These are phyloP conservation scores for Cylas formicarius DNA, from an alignment of 1,140 invertebrate species.

Conservation along the genomic window DNA sequence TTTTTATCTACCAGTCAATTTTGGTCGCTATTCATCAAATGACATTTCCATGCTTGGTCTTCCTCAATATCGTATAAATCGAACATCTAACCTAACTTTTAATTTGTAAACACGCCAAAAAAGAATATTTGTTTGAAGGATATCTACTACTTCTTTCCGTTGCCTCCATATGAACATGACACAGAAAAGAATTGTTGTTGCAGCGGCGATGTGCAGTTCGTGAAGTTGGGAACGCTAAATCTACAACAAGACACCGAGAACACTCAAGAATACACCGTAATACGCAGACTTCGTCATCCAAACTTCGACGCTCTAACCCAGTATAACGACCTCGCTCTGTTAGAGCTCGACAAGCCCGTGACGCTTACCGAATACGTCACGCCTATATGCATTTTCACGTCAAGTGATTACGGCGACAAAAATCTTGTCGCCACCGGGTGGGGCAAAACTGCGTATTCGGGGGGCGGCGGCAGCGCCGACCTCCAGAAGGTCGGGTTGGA, in stretches of 20 bases:
- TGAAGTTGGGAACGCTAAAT: constrained; percentile 14
- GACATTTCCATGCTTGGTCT: too few species aligned
- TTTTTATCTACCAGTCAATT: too few species aligned
- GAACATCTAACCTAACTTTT: too few species aligned
- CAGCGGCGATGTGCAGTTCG: constrained; percentile 19
- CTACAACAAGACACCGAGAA: constrained; percentile 14
- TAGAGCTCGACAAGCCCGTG: constrained; percentile 45
- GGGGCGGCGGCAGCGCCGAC: constrained; percentile 39
- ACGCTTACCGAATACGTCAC: constrained; percentile 42
- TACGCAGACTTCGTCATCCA: constrained; percentile 41
- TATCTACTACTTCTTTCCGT: too few species aligned
- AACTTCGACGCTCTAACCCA: constrained; percentile 46
- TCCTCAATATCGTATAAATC: too few species aligned
- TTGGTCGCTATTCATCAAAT: too few species aligned
- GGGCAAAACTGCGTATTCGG: constrained; percentile 37
- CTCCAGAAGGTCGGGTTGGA: constrained; percentile 48
- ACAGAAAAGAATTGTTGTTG: too few species aligned
- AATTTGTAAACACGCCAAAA: too few species aligned
- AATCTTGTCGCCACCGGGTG: constrained; percentile 31
- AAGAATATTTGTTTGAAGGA: too few species aligned
- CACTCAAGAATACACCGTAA: constrained; percentile 15
- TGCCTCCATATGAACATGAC: too few species aligned
- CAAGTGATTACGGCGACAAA: constrained; percentile 14
- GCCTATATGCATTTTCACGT: constrained; percentile 53
- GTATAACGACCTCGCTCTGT: constrained; percentile 58